Evolutionary conservation across 2,888 invertebrate genomes (phyloP).

Genomic region (Orthonevra nobilis): DNA sequence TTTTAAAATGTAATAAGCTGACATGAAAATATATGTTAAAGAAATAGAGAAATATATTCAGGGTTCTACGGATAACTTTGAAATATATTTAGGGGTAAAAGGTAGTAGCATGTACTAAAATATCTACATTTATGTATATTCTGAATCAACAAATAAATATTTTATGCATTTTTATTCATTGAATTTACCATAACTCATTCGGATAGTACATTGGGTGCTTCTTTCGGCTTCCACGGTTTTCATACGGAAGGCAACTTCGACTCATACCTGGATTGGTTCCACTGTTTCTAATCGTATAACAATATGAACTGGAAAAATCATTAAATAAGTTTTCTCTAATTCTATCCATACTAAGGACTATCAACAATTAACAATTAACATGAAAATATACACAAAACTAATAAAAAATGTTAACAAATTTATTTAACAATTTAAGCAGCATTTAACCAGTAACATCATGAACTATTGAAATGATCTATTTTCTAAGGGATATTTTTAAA

Average conservation of each 20-base stretch:
- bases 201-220: conserved; percentile 67
- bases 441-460: conserved; percentile 37
- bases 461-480: conserved; percentile 11
- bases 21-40: too few relatives aligned
- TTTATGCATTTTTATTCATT: conserved; percentile 18
- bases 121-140: background rate
- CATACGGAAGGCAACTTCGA: conserved; percentile 70
- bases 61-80: too few relatives aligned
- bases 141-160: conserved; percentile 22
- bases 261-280: conserved; percentile 70
- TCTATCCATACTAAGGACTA: conserved; percentile 60
- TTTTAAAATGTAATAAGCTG: too few relatives aligned
- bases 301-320: conserved; percentile 69
- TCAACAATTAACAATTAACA: conserved; percentile 62
- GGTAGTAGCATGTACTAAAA: conserved; percentile 21
- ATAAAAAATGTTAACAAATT: conserved; percentile 6
- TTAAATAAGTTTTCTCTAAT: conserved; percentile 65
- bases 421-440: conserved; percentile 53
- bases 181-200: conserved; percentile 69
- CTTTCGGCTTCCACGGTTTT: conserved; percentile 69
- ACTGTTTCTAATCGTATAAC: conserved; percentile 69
- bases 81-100: too few relatives aligned
- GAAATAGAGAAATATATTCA: too few relatives aligned
- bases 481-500: conserved; percentile 7
- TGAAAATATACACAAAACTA: conserved; percentile 41